Base-by-base conservation (phyloP, 2,888 invertebrate species). In the Eupithecia tripunctaria region DNA sequence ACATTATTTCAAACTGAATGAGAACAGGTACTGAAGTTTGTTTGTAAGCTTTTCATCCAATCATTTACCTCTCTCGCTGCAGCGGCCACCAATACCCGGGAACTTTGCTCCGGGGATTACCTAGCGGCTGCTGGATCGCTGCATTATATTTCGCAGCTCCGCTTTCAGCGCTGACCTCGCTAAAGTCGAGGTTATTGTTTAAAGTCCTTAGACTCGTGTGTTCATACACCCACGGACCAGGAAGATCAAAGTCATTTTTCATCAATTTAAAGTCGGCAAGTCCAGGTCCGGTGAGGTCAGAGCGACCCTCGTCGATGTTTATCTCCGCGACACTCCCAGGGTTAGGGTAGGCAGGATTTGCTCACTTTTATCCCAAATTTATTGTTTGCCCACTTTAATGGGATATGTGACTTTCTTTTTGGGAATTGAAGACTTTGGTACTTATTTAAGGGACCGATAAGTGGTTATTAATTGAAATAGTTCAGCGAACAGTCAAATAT, bases 311-410 rank as follows among this genome's bases (percentile, higher is more conserved):
- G 68, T 78, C 75, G 79, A 78, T 79, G 78, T 78, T 71, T 77
- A 79, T 78, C 79, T 74, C n/a, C 64, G 76, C 51, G 71, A 72
- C 74, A 70, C 67, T 68, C 69, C 67, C 65, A 43, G 59, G 47
- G 43, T 56, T 36, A 70, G 87, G 87, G 84, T 85, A 86, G 75
- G 67, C 68, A 71, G 87, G 88, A 85, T 86, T 88, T 86, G 83
- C 81, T 83, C 85, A 82, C 81, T 84, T 86, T 87, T 84, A 86
- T 87, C 83, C 82, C 78, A 77, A 86, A 87, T 88, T 88, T 88
- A 88, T 88, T 85, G 87, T 85, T 83, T 73, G 78, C 75, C 75
- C 76, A 76, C 76, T 76, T 72, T 75, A 72, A 71, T 63, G 65
- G 71, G 78, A 78, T 77, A 73, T 72, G 68, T 65, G 68, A 72